phyloP scores from a whole-genome alignment of 2,888 invertebrate species.

The Acronicta alni region DNA sequence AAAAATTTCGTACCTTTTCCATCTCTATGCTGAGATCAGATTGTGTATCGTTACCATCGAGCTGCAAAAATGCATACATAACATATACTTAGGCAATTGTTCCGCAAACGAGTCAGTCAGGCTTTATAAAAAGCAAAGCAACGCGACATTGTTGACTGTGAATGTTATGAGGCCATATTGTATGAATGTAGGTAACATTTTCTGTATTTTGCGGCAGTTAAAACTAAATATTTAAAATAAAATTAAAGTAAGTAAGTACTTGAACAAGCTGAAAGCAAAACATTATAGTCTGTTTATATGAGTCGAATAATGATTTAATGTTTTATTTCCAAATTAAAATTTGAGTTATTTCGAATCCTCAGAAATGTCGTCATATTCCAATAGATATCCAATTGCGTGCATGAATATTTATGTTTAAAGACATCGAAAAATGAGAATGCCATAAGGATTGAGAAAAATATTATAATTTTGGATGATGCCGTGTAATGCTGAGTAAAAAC shows the following conservation, averaged over 20 bases:
- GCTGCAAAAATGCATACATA: slow-evolving; percentile 89
- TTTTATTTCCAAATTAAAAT: not conserved
- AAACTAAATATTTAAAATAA: slow-evolving; percentile 2
- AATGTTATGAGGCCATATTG: slow-evolving; percentile 26
- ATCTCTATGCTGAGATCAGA: slow-evolving; percentile 88
- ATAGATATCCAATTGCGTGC: not conserved
- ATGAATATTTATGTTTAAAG: not conserved
- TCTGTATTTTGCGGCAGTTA: slow-evolving; percentile 16
- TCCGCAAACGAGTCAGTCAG: slow-evolving; percentile 69
- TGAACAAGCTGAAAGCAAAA: slow-evolving; percentile 32
- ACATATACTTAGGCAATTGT: slow-evolving; percentile 68
- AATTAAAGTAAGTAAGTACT: slow-evolving; percentile 1
- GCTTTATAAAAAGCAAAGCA: slow-evolving; percentile 66
- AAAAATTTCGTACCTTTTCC: slow-evolving; percentile 88
- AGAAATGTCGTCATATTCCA: no score
- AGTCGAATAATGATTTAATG: slow-evolving; percentile 5
- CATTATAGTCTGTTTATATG: slow-evolving; percentile 7
- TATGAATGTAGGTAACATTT: slow-evolving; percentile 28
- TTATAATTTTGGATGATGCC: not conserved
- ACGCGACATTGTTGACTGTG: slow-evolving; percentile 42
- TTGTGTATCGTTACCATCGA: slow-evolving; percentile 88
- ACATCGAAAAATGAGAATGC: slow-evolving; percentile 2
- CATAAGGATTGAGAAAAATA: not conserved
- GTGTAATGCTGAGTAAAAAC: slow-evolving; percentile 3
- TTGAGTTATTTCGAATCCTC: no score